phyloP scores from a whole-genome alignment of 2,888 invertebrate genomes.

The Smittia sp. region DNA sequence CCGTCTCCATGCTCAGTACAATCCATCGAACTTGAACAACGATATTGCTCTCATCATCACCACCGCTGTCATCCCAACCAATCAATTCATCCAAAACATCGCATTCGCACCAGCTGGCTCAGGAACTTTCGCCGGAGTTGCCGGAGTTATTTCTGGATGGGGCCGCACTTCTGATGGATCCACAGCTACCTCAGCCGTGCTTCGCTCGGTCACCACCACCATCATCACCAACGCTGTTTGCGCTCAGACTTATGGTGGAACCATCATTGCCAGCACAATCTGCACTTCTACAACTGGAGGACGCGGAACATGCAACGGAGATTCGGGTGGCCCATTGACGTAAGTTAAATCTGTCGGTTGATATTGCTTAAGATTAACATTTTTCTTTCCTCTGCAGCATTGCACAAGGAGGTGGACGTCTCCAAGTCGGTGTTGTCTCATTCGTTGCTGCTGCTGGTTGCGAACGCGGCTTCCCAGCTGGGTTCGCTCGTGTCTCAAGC shows the following conservation, averaged over 20 bases:
- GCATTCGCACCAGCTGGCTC: conserved; percentile 43
- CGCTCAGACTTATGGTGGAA: conserved; percentile 43
- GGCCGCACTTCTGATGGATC: conserved; percentile 42
- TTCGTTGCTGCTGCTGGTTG: conserved; percentile 51
- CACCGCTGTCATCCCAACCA: conserved; percentile 45
- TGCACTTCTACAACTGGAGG: conserved; percentile 49
- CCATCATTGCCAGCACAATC: conserved; percentile 47
- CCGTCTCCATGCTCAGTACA: conserved; percentile 41
- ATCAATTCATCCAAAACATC: conserved; percentile 46
- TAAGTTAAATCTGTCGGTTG: too few relatives aligned
- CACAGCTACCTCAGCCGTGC: conserved; percentile 45
- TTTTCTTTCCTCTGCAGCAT: conserved; percentile 42
- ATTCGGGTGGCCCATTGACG: conserved; percentile 47
- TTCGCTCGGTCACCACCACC: conserved; percentile 46
- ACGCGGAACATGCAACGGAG: conserved; percentile 49
- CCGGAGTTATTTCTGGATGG: conserved; percentile 48
- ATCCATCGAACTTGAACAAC: conserved; percentile 47
- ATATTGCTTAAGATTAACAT: too few relatives aligned
- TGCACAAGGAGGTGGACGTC: conserved; percentile 43
- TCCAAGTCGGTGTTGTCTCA: conserved; percentile 49
- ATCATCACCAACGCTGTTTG: conserved; percentile 50
- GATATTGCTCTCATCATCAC: conserved; percentile 48
- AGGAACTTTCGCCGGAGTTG: conserved; percentile 48
- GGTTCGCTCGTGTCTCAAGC: conserved; percentile 50
- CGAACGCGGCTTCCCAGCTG: conserved; percentile 49